Evolutionary conservation across 1,140 invertebrate species (phyloP), one percentile per base, ranked within the genome.

Genomic region (Diabrotica undecimpunctata): DNA sequence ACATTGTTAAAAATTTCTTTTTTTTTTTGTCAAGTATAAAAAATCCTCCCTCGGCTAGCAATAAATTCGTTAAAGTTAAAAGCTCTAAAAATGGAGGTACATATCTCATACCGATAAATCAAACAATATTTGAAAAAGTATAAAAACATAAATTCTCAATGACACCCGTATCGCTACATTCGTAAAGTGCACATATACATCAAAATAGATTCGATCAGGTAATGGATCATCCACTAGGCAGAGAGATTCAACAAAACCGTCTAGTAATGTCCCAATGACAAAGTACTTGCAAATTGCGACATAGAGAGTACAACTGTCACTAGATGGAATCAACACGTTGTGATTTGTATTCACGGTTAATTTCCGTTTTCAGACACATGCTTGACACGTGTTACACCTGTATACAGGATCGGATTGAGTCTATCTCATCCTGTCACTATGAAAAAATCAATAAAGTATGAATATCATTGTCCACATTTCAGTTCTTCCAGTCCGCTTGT

Each of bases 321-420:
- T 62, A 61, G 46, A 61, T 59, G 62, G 54, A 62, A 62, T 53
- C 52, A 54, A 66, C 64, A 50, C 61, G 52, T 59, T 54, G 58
- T 62, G 68, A 67, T 70, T 70, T 70, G 68, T 70, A 70, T 67
- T 66, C 65, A 53, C 50, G 54, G 62, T 39, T 64, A 65, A 70
- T 70, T 70, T 70, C 68, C 68, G 68, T 56, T 65, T 54, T 52
- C 55, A 55, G 52, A 64, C 50, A 61, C 62, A 57, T 36, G 55
- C 25, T 64, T 65, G 60, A 56, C 61, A 57, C 55, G 55, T 57
- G 0, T 12, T 57, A 12, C 12, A 57, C 55, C 55, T 46, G 41
- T 46, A 46, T n/a, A 46, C 41, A 46, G 41, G 41, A 10, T 46
- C n/a, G 41, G 41, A 46, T n/a, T 46, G 25, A 25, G 25, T 25